Evolutionary conservation across 1,140 invertebrate genomes (phyloP).

Genomic region (Epicauta chinensis): DNA sequence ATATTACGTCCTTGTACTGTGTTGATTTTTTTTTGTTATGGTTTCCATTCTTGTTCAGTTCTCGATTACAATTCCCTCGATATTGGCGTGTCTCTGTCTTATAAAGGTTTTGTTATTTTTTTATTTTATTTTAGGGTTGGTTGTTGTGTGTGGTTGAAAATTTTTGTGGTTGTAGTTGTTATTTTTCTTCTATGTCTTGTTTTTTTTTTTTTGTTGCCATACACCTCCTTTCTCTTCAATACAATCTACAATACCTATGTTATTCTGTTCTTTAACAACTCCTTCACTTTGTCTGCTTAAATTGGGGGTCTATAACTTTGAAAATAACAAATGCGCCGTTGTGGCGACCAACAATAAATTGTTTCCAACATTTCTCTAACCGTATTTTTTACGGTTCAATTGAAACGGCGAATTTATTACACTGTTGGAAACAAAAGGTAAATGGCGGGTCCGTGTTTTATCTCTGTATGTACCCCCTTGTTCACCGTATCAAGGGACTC

Average conservation of each 20-base stretch:
- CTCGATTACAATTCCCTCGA: constrained; percentile 17
- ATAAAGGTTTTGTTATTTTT: too few relatives aligned
- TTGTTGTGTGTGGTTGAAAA: too few relatives aligned
- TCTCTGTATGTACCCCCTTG: not conserved
- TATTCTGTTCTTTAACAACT: constrained; percentile 7
- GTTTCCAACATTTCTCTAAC: constrained; percentile 17
- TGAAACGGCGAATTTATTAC: constrained; percentile 13
- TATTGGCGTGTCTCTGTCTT: constrained; percentile 13
- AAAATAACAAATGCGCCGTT: constrained; percentile 16
- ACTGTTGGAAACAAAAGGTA: constrained; percentile 9
- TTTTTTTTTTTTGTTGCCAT: too few relatives aligned
- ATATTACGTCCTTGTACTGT: constrained; percentile 19
- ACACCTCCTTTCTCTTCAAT: too few relatives aligned
- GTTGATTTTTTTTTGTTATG: constrained; percentile 19
- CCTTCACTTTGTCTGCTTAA: constrained; percentile 7
- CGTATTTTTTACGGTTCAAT: constrained; percentile 15
- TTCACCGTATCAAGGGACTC: not conserved
- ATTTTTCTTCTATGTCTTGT: not conserved
- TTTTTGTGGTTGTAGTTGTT: constrained; percentile 9
- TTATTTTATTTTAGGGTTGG: too few relatives aligned
- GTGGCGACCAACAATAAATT: constrained; percentile 15
- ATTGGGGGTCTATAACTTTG: constrained; percentile 15
- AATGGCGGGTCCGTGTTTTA: constrained; percentile 1
- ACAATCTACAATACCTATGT: too few relatives aligned
- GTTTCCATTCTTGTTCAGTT: constrained; percentile 7